Conservation (phyloP, 2,113 vertebrate species). For the Vulpes vulpes region DNA sequence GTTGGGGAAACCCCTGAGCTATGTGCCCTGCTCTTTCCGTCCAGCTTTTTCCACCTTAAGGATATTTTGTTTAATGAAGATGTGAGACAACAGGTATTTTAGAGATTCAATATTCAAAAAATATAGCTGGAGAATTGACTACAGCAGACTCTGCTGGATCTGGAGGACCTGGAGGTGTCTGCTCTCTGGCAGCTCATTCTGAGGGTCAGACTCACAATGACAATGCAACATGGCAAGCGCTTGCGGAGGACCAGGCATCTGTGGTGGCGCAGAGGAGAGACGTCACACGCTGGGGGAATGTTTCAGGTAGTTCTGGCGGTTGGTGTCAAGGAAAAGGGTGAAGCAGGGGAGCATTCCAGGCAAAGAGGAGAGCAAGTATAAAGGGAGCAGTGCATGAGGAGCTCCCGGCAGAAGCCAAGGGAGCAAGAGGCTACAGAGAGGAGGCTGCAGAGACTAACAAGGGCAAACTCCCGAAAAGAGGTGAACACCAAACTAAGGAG, state of each 20-base stretch:
- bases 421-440: background rate
- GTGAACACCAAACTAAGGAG: background rate
- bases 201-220: background rate
- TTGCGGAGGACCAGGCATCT: background rate
- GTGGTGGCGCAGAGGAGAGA: background rate
- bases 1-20: background rate
- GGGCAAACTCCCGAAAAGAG: background rate
- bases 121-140: background rate
- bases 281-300: background rate
- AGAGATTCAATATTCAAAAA: conserved; percentile 34
- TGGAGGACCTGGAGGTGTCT: background rate
- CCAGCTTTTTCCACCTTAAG: background rate
- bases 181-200: background rate
- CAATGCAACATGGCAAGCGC: background rate
- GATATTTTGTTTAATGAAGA: conserved; percentile 38
- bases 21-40: background rate
- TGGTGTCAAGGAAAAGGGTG: background rate
- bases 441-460: background rate
- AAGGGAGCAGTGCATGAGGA: background rate
- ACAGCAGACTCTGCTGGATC: background rate
- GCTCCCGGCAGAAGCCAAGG: background rate
- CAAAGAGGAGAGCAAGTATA: background rate
- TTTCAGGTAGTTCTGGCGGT: background rate
- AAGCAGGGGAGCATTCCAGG: background rate
- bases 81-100: background rate